These are phyloP conservation scores for Gnathonemus echidnorhynchus DNA, from an alignment of 2,113 vertebrate species.

Conservation along the genomic window DNA sequence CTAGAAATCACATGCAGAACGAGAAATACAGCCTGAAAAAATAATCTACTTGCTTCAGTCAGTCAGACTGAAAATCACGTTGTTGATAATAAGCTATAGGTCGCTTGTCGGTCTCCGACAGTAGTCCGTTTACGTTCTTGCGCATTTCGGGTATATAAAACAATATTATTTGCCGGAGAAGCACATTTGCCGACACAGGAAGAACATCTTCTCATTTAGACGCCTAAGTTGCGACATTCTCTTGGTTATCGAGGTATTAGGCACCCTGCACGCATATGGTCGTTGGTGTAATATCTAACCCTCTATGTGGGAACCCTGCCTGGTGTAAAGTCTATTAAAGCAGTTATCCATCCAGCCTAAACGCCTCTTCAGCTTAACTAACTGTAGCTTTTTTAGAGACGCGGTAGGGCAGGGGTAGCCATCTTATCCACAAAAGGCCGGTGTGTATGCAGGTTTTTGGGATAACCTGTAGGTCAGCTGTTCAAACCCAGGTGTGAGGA, in stretches of 20 bases:
- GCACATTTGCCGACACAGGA: background rate
- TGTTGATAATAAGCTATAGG: background rate
- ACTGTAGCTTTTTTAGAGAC: background rate
- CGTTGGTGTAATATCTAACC: background rate
- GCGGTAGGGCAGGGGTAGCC: background rate
- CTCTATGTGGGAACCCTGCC: background rate
- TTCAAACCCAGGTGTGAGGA: too few species aligned
- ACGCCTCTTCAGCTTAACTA: background rate
- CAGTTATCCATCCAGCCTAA: background rate
- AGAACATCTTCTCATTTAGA: background rate
- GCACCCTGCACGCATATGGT: background rate
- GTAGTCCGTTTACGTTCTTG: background rate
- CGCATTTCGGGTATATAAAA: background rate
- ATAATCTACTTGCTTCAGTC: background rate
- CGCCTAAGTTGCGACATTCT: background rate
- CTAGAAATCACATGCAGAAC: background rate
- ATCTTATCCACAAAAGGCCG: too few species aligned
- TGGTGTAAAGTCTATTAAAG: background rate
- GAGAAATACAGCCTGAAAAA: background rate
- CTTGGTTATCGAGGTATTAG: background rate
- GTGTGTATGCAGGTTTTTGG: too few species aligned
- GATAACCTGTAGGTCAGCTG: too few species aligned
- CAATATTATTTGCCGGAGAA: background rate
- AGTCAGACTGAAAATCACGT: background rate
- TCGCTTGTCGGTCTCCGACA: background rate